Base-by-base conservation (phyloP, 2,113 vertebrate genomes). In the Asarcornis scutulata region DNA sequence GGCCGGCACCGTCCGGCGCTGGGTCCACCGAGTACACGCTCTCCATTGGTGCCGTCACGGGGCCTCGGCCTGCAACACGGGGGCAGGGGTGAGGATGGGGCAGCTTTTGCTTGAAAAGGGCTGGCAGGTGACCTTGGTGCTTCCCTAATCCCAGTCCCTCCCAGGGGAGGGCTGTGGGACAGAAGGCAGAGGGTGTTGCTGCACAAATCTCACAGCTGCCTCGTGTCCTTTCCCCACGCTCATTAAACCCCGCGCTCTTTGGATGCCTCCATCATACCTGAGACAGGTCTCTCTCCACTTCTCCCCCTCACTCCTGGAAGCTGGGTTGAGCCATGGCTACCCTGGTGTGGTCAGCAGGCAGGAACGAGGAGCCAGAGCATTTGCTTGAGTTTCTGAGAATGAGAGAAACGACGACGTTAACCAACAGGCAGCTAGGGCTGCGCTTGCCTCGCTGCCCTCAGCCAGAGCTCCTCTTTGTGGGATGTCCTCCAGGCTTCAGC, bases 21-120 rank as follows among this genome's bases (percentile, higher is more conserved):
- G 84, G 40, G 26, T 91, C 92, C 67, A 36, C 38, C 0, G 53
- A 60, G 74, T 88, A 81, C 7, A 50, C 4, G 7, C 64, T 62
- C 63, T 97, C 96, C 92, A 84, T 95, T 2, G n/a, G 81, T 48
- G n/a, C 67, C 1, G 9, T 16, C 0, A 25, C 46, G 69, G 83
- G 94, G 32, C 89, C 93, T 96, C 95, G 79, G 97, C 97, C 86
- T 93, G 79, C 34, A 93, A 95, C 13, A 63, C 40, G 93, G 44
- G 36, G 23, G 29, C 9, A 40, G 9, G 8, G 29, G 16, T 9
- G 8, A 1, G 3, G 16, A 48, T 38, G 34, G 52, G 60, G 18
- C 48, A 72, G 42, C 3, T 6, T 67, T 32, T 83, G 48, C n/a
- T 77, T 73, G 59, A 73, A 40, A 87, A 79, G 16, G 23, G 64